Base-by-base conservation (phyloP, 2,797 vertebrate genomes). In the Protonibea diacanthus region DNA sequence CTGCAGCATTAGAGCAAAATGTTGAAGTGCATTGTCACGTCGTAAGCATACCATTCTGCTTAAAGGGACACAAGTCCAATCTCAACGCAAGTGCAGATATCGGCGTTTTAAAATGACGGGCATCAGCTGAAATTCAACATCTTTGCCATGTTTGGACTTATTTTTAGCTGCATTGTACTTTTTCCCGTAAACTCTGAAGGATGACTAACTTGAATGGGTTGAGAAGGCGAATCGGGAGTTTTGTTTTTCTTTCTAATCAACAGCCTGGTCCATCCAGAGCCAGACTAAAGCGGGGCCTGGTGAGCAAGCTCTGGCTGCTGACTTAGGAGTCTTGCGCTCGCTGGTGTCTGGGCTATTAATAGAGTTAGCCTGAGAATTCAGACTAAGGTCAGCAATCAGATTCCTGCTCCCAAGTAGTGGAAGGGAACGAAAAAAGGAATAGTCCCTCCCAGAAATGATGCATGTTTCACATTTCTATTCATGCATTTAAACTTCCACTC, bases 311-410 rank as follows among this genome's bases (percentile, higher is more conserved):
- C 76, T 80, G 85, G 80, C 85, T 92, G 89, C 93, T 92, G 88
- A 90, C 86, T 90, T 92, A 70, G 90, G 90, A 94, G 90, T 86
- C 90, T 91, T 92, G 79, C 75, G 71, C 85, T 85, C 33, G 44
- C 82, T 91, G 70, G 90, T 86, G 92, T 94, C 88, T 93, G 88
- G 66, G 77, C 90, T 95, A 95, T 95, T 93, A 91, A 93, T 95
- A 95, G 93, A 91, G 81, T 75, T 88, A 83, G 94, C 94, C 93
- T 95, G 94, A 95, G 94, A 95, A 95, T 94, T 86, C 77, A 91
- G 90, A 89, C 93, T 80, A 91, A 93, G 94, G 94, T 94, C 93
- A 94, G 92, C 91, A 88, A 87, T 91, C 86, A 90, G 90, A 93
- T 93, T 94, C 90, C 90, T 90, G 81, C 87, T 89, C 76, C 83